Evolutionary conservation across 30 jellyfish, hydroid and myxozoan genomes (phyloP), one percentile per base, ranked within the genome.

Genomic region (Aurelia aurita): DNA sequence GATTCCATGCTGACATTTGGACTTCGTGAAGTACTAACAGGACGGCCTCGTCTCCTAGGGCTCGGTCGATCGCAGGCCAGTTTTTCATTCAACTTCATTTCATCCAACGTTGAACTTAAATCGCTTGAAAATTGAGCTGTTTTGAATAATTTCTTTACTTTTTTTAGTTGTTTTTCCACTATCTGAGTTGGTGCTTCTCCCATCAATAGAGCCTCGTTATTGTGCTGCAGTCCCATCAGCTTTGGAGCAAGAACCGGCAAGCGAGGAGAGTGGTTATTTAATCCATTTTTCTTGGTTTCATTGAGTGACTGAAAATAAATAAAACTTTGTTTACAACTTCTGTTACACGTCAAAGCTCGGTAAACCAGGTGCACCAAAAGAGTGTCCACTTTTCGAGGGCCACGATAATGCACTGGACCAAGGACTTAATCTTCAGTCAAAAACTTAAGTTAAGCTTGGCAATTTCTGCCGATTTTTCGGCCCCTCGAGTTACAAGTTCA

Each of bases 201-300:
- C 98, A 92, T 92, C 61, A 92, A 29, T 69, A 64, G 87, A 1
- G 94, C 92, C 61, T 92, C 98, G 57, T 87, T 92, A 44, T 73
- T 86, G 77, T 62, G 87, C 6, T 85, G 85, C 58, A 92, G 63
- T 29, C 98, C 98, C 96, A 92, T 92, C 29, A 92, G 80, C 68
- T 80, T 86, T 28, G 98, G 98, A 31, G 91, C 87, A 32, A 92
- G 75, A 51, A 85, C 27, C 0, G 96, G 96, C 7, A 87, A 51
- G 54, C 47, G 59, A 25, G 89, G 83, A 32, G n/a, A 27, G 46
- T 67, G 32, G 39, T 25, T n/a, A 15, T 18, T 20, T 11, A 63
- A 35, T 7, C 87, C 87, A 39, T 68, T 71, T 72, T 69, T 71
- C 71, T 69, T 82, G 79, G 44, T 7, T 34, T 59, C 84, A 25